Percentiles rank a stretch among this genome's conserved stretches.
Conservation (phyloP, 1,140 invertebrate genomes). For the Bombus waltoni region DNA sequence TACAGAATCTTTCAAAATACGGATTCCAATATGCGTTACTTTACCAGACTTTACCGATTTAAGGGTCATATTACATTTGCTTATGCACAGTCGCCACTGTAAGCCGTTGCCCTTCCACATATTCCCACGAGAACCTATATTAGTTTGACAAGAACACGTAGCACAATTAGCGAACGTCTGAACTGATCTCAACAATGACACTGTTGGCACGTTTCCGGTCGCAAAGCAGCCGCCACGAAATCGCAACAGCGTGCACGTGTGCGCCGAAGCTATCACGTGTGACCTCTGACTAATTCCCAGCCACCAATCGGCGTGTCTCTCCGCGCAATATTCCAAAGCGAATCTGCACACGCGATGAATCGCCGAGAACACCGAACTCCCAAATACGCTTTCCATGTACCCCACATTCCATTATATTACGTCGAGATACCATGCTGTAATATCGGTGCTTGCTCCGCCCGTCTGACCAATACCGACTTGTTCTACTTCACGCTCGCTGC, state of each 20-base stretch:
- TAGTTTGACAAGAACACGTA: background rate
- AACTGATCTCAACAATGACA: conserved; percentile 5
- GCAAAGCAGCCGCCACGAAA: background rate
- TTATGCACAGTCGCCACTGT: no score
- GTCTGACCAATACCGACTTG: background rate
- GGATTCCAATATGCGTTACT: no score
- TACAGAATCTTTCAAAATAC: no score
- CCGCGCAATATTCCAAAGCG: background rate
- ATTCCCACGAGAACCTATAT: background rate
- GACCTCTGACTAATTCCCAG: background rate
- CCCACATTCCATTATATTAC: background rate
- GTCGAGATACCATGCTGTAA: background rate
- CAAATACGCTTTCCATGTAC: conserved; percentile 20
- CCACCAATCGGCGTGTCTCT: background rate
- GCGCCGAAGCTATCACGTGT: background rate
- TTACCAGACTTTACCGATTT: no score
- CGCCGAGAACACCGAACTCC: background rate
- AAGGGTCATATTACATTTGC: no score
- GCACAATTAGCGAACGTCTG: background rate
- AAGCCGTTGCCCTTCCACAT: background rate
- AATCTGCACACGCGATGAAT: background rate
- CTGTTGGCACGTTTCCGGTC: background rate
- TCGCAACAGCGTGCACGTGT: background rate
- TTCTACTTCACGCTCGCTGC: background rate
- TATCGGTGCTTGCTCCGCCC: background rate